Evolutionary conservation across 2,797 vertebrate genomes (phyloP), one percentile per base, ranked within the genome.

Genomic region (Peromyscus nudipes): DNA sequence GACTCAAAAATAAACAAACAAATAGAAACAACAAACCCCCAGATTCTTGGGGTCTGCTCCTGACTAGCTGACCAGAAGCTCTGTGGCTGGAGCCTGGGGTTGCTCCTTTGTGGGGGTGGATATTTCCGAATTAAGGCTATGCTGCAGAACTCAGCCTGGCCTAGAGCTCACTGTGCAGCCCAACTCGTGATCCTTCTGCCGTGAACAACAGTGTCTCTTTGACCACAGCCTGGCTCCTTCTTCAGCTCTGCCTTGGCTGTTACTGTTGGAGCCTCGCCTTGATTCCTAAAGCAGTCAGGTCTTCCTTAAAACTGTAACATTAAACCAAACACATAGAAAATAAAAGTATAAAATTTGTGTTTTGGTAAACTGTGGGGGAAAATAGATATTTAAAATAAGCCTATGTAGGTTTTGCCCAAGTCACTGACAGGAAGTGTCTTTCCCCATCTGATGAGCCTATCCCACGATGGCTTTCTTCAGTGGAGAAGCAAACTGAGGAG

Each of bases 261-360:
- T 89, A 81, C 88, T 31, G 23, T 21, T 57, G 77, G 43, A 52
- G 8, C 37, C 90, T 73, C 34, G n/a, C 40, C 25, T 87, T 43
- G 9, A 34, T 49, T 92, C 60, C 67, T 65, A 83, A 92, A 95
- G 55, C 16, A 67, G 46, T 27, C 60, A 87, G 43, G 4, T 27
- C 62, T 84, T 81, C 79, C 71, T 87, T 91, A 95, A 89, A 93
- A 94, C 4, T 13, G 0, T 69, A 55, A 40, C 27, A 71, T 60
- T 11, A 29, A 89, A 92, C 83, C 23, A 60, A 84, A 82, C 52
- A 57, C 60, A 60, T 19, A 62, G 29, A 91, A 94, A 73, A 8
- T 80, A 49, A 67, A 49, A 21, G 83, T 49, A 67, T 85, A 25
- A 85, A 65, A 49, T 92, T 49, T 67, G 57, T 29, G 43, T 27